phyloP scores from a whole-genome alignment of 2,113 vertebrate genomes.

The Calyptomena viridis region DNA sequence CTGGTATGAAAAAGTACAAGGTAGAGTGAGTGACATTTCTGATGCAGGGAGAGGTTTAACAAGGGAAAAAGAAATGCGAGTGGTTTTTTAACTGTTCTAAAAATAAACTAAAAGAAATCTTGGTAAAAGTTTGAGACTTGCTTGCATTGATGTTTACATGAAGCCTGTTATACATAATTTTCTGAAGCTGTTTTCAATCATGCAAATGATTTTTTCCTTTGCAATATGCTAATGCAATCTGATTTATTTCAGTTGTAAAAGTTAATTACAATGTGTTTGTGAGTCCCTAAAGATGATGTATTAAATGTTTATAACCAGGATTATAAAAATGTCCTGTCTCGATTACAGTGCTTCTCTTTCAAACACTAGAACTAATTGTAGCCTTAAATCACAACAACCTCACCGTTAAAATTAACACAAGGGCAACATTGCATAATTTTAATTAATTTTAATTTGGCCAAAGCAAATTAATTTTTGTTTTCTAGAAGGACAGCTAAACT shows the following conservation, averaged over 20 bases:
- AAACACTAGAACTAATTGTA: slow-evolving; percentile 89
- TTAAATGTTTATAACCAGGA: slow-evolving; percentile 94
- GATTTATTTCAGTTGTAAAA: slow-evolving; percentile 96
- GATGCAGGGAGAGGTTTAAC: slow-evolving; percentile 46
- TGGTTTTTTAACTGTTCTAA: slow-evolving; percentile 28
- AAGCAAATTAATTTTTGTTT: slow-evolving; percentile 87
- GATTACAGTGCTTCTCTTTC: slow-evolving; percentile 87
- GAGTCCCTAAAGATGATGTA: slow-evolving; percentile 92
- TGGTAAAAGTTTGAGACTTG: slow-evolving; percentile 65
- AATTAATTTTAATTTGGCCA: slow-evolving; percentile 88
- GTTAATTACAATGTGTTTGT: slow-evolving; percentile 97
- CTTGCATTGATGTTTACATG: slow-evolving; percentile 64
- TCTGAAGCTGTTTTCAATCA: slow-evolving; percentile 93
- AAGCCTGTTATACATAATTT: slow-evolving; percentile 81
- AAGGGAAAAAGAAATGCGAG: slow-evolving; percentile 13
- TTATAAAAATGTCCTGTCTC: slow-evolving; percentile 94
- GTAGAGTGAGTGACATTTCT: slow-evolving; percentile 44
- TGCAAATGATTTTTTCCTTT: slow-evolving; percentile 93
- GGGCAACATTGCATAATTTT: slow-evolving; percentile 86
- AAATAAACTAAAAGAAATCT: slow-evolving; percentile 50
- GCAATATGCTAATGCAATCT: slow-evolving; percentile 94
- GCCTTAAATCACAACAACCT: slow-evolving; percentile 86
- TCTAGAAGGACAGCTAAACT: slow-evolving; percentile 80
- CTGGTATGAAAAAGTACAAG: slow-evolving; percentile 26
- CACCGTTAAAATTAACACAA: slow-evolving; percentile 84